These are phyloP conservation scores for Ascidia mentula DNA, from an alignment of 23 tunicate genomes.

Conservation along the genomic window DNA sequence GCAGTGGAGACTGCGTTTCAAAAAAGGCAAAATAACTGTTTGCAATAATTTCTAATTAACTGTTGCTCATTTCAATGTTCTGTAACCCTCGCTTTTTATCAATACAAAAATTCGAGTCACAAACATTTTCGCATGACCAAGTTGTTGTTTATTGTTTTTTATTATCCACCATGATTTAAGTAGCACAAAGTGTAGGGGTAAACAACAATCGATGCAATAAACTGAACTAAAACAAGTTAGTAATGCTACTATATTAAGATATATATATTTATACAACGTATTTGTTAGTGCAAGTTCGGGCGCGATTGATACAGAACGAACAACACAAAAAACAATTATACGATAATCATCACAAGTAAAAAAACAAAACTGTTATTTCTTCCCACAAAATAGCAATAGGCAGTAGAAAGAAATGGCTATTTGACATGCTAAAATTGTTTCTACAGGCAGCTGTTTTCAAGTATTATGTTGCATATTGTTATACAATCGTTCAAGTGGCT, in stretches of 20 bases:
- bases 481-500: no score
- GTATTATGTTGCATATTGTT: no score
- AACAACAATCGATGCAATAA: background rate
- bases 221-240: background rate
- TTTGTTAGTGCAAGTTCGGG: conserved; percentile 3
- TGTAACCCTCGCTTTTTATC: no score
- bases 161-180: no score
- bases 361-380: background rate
- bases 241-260: background rate
- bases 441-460: background rate
- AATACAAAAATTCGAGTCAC: no score
- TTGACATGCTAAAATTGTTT: background rate
- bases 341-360: background rate
- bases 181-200: background rate
- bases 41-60: no score
- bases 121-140: no score
- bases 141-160: no score
- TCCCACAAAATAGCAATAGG: background rate
- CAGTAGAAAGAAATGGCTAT: background rate
- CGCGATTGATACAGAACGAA: background rate
- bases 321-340: background rate
- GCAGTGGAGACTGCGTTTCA: no score
- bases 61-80: no score
- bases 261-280: background rate
- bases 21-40: no score